A percentile compares a stretch with the other conserved stretches of the same genome.
phyloP scores from a whole-genome alignment of 2,797 vertebrate species.

The Poeciliopsis infans region DNA sequence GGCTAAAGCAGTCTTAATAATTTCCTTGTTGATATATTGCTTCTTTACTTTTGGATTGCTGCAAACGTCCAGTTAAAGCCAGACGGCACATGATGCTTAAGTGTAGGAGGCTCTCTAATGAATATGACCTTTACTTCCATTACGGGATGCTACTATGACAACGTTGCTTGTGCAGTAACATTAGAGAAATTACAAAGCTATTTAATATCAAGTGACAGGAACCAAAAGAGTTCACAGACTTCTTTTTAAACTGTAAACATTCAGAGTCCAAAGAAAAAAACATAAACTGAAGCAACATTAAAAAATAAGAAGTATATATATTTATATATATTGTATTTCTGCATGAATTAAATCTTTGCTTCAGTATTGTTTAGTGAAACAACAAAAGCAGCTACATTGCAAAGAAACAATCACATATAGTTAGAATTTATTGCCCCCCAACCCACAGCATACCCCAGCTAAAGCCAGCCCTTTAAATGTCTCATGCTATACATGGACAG shows the following conservation, averaged over 20 bases:
- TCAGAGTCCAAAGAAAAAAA: neutral
- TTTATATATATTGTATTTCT: neutral
- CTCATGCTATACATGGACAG: neutral
- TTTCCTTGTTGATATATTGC: neutral
- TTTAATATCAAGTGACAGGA: neutral
- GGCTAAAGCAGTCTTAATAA: slow-evolving; percentile 9
- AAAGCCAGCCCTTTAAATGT: neutral
- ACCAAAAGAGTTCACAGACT: neutral
- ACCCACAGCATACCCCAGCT: neutral
- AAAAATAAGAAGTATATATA: neutral
- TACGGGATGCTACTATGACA: slow-evolving; percentile 1
- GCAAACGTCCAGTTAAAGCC: neutral
- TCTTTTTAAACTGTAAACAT: neutral
- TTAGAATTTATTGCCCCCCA: neutral
- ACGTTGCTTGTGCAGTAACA: neutral
- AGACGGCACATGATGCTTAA: slow-evolving; percentile 4
- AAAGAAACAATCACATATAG: neutral
- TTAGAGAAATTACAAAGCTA: neutral
- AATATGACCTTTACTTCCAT: neutral
- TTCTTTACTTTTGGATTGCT: slow-evolving; percentile 1
- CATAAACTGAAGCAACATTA: neutral
- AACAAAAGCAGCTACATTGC: neutral
- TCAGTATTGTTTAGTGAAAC: neutral
- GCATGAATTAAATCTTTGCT: neutral
- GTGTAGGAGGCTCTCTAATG: slow-evolving; percentile 27